Conservation (phyloP, 2,888 invertebrate genomes). For the Protonemura montana region DNA sequence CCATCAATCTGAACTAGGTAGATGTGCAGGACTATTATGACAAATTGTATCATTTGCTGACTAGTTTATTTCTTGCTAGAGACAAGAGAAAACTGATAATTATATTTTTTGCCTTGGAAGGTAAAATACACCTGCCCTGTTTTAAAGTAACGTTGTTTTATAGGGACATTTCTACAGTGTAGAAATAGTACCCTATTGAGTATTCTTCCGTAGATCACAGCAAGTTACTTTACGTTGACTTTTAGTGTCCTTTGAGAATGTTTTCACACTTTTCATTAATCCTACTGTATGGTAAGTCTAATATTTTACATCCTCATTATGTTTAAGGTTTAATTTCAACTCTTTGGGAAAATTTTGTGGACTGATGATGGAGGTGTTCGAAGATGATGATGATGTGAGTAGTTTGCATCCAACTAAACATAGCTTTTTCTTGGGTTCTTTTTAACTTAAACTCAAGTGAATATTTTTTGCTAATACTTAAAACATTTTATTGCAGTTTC, state of each 20-base stretch:
- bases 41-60: neutral
- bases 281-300: neutral
- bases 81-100: too few relatives aligned
- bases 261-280: neutral
- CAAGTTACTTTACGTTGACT: neutral
- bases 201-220: neutral
- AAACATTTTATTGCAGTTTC: slow-evolving; percentile 59
- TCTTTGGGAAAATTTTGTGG: neutral
- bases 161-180: too few relatives aligned
- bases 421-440: too few relatives aligned
- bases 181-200: neutral
- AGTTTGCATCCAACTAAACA: neutral
- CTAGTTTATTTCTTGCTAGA: neutral
- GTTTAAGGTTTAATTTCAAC: neutral
- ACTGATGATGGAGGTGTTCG: slow-evolving; percentile 56
- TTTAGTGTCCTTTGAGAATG: neutral
- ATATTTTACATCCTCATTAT: neutral
- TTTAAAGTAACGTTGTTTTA: too few relatives aligned
- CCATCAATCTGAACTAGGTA: neutral
- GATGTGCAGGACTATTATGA: neutral
- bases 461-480: too few relatives aligned
- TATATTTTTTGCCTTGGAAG: neutral
- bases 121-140: neutral
- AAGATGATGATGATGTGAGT: slow-evolving; percentile 57
- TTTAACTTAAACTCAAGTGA: too few relatives aligned